Evolutionary conservation across 2,888 invertebrate species (phyloP).

Genomic region (Dicyrtomina minuta): DNA sequence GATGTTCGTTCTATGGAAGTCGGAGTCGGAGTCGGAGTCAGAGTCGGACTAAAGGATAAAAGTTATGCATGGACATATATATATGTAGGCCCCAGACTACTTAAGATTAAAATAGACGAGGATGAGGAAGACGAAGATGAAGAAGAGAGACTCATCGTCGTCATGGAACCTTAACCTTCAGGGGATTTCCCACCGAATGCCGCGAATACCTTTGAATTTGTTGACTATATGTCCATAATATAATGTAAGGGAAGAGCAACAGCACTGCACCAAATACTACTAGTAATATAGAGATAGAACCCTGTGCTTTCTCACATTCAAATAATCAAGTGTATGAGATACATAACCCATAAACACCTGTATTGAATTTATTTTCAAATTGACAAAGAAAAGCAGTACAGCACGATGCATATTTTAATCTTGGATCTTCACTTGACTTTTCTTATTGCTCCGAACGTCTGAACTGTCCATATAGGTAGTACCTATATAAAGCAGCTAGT

Average conservation of each 20-base stretch:
- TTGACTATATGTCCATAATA: neutral
- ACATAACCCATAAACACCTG: constrained; percentile 2
- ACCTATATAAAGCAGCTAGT: too few relatives aligned
- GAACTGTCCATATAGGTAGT: neutral
- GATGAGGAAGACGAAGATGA: neutral
- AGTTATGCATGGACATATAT: too few relatives aligned
- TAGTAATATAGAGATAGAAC: neutral
- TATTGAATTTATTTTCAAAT: constrained; percentile 2
- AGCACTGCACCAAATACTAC: too few relatives aligned
- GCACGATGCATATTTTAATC: neutral
- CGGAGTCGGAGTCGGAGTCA: too few relatives aligned
- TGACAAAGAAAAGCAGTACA: neutral
- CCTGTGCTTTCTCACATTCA: neutral
- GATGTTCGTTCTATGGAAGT: too few relatives aligned
- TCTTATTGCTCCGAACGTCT: neutral
- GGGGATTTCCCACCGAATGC: constrained; percentile 51
- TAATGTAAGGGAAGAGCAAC: neutral
- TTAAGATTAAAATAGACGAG: too few relatives aligned
- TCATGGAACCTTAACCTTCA: constrained; percentile 39
- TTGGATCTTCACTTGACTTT: neutral
- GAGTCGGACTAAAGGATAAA: too few relatives aligned
- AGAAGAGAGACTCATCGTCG: constrained; percentile 20
- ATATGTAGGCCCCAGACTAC: too few relatives aligned
- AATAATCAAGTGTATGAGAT: constrained; percentile 1
- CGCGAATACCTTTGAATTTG: constrained; percentile 31